Evolutionary conservation across 2,113 vertebrate species (phyloP).

Genomic region (Picathartes gymnocephalus): DNA sequence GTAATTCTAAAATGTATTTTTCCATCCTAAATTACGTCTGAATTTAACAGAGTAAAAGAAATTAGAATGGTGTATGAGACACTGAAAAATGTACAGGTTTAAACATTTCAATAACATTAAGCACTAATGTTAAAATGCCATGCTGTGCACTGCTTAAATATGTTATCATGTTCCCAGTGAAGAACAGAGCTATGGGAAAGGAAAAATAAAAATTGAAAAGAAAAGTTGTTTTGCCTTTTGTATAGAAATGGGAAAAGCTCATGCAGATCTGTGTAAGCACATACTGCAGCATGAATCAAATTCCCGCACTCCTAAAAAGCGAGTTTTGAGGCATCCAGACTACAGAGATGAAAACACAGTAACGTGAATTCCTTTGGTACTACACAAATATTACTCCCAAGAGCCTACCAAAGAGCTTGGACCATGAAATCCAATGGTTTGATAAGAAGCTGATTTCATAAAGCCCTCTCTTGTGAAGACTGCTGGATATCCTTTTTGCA

Average conservation of each 20-base stretch:
- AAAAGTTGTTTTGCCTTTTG: background rate
- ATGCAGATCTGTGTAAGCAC: background rate
- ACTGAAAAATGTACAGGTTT: background rate
- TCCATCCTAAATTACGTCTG: slow-evolving; percentile 64
- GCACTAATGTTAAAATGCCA: slow-evolving; percentile 42
- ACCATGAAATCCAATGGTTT: background rate
- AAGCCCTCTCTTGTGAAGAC: background rate
- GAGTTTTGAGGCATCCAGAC: background rate
- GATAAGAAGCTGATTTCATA: background rate
- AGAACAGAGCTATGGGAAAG: background rate
- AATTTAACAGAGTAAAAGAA: slow-evolving; percentile 66
- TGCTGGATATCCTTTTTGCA: background rate
- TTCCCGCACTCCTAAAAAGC: background rate
- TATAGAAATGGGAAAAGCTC: background rate
- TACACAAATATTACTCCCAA: background rate
- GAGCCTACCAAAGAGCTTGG: background rate
- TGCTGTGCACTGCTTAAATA: background rate
- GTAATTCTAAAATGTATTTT: slow-evolving; percentile 64
- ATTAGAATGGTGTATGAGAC: slow-evolving; percentile 24
- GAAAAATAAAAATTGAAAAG: background rate
- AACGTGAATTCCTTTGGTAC: background rate
- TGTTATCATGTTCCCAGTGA: background rate
- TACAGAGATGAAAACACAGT: background rate
- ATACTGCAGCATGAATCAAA: background rate
- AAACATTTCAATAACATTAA: slow-evolving; percentile 15